phyloP scores from a whole-genome alignment of 23 tunicate species.

The Trididemnum clinides region DNA sequence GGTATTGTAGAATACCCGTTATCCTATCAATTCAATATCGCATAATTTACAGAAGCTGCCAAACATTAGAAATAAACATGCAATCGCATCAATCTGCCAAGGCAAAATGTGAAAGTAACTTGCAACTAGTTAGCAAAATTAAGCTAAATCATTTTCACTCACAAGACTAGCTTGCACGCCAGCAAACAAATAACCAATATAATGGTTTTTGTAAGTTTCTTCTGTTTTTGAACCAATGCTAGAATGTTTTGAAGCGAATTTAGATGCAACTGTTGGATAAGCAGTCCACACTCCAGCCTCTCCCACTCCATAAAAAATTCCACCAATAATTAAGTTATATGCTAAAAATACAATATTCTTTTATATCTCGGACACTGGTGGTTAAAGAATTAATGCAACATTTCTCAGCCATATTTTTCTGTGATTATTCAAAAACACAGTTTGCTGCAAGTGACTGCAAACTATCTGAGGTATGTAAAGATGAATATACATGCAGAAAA shows the following conservation, averaged over 20 bases:
- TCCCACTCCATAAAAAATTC: slow-evolving; percentile 32
- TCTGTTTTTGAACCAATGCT: neutral
- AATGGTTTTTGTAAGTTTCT: slow-evolving; percentile 6
- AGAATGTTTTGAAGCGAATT: slow-evolving; percentile 6
- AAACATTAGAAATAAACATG: too few species aligned
- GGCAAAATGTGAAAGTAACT: neutral
- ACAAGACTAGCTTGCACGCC: slow-evolving; percentile 16
- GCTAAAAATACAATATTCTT: neutral
- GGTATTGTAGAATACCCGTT: too few species aligned
- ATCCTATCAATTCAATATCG: too few species aligned
- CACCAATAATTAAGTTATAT: slow-evolving; percentile 30
- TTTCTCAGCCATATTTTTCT: too few species aligned
- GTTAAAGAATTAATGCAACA: too few species aligned
- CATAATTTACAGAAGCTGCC: too few species aligned
- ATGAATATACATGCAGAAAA: too few species aligned
- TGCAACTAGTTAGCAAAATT: too few species aligned
- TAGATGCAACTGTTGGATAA: slow-evolving; percentile 4
- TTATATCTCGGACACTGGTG: neutral
- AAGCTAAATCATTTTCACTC: too few species aligned
- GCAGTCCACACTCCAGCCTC: slow-evolving; percentile 47
- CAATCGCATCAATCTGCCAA: too few species aligned
- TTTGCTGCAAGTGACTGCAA: neutral
- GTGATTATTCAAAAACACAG: neutral
- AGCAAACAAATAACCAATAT: slow-evolving; percentile 45
- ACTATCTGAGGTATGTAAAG: too few species aligned